Evolutionary conservation across 2,888 invertebrate species (phyloP), one percentile per base, ranked within the genome.

Genomic region (Serripes groenlandicus): DNA sequence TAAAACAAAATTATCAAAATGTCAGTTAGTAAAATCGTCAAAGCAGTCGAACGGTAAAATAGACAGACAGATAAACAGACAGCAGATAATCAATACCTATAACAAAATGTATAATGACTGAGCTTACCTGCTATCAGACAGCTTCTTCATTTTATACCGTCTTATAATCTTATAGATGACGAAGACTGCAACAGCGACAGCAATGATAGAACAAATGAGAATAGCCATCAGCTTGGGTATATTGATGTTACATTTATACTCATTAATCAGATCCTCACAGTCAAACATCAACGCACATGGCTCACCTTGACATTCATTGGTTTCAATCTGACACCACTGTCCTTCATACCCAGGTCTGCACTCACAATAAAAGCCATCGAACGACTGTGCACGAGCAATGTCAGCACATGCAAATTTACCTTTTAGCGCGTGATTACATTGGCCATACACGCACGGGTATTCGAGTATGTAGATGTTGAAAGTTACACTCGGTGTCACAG

Each of bases 321-420:
- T 87, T 21, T 89, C 86, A 3, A 58, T 85, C 56, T 89, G 73
- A 56, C 89, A 89, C 85, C 86, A 88, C 23, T 79, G 52, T 2
- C 79, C 89, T 18, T 78, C 64, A 54, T 89, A 90, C 0, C 90
- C 90, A 5, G 75, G 54, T n/a, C 69, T n/a, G 79, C 90, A 90
- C 0, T 75, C 35, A 66, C 90, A 90, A 0, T 21, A 30, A 60
- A 76, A 89, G 0, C 60, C 34, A n/a, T 78, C 73, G 62, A 88
- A 90, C 11, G 82, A 85, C 5, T 11, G 23, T 0, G 89, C 74
- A 34, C 90, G 76, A 1, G 32, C 58, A 3, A 62, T 62, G 58
- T 85, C 77, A 60, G 78, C 37, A 66, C 90, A 90, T 1, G 70
- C 75, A 0, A 42, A 64, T 11, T 42, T 23, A 11, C 76, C 79